A percentile compares a stretch with the other conserved stretches of the same genome.
phyloP scores from a whole-genome alignment of 1,140 invertebrate genomes.

The Brachionus paranguensis region DNA sequence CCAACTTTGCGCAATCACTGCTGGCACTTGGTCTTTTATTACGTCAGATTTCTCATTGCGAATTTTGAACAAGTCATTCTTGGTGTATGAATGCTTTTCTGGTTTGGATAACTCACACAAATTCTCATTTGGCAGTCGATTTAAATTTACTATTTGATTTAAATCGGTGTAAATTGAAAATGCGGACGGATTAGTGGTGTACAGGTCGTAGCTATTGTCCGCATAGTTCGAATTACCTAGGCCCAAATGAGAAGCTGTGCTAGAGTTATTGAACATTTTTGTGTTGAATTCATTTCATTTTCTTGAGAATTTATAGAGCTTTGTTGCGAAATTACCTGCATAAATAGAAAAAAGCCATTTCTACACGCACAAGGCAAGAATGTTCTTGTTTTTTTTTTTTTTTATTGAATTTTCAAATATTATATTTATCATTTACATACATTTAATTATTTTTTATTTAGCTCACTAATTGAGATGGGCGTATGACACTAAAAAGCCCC shows the following conservation, averaged over 20 bases:
- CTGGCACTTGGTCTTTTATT: background rate
- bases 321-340: background rate
- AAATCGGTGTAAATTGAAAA: background rate
- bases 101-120: background rate
- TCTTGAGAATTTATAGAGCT: background rate
- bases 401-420: too few species aligned
- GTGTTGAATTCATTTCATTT: background rate
- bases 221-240: background rate
- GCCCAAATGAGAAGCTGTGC: background rate
- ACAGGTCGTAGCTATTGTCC: background rate
- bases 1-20: background rate
- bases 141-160: background rate
- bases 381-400: background rate
- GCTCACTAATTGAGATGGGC: too few species aligned
- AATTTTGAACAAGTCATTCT: background rate
- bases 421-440: too few species aligned
- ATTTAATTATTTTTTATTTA: too few species aligned
- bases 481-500: too few species aligned
- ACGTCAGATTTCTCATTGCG: background rate
- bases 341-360: background rate
- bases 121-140: background rate
- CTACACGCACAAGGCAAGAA: background rate
- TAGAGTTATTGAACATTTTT: background rate
- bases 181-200: background rate
- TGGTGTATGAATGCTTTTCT: background rate